phyloP scores from a whole-genome alignment of 2,888 invertebrate species.

The Mythimna pallens region DNA sequence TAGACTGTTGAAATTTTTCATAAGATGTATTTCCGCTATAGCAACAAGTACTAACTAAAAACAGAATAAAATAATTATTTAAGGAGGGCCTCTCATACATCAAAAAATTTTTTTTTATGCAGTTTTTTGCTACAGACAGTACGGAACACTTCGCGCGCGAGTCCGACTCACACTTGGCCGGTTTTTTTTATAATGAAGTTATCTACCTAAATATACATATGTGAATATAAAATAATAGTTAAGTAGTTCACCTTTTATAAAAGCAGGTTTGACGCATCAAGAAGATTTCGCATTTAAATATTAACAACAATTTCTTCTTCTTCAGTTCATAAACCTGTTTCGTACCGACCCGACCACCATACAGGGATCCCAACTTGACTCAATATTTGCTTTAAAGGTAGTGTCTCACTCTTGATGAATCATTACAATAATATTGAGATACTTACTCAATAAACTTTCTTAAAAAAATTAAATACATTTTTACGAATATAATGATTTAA shows the following conservation, averaged over 20 bases:
- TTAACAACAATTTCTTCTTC: constrained; percentile 1
- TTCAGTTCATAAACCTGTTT: constrained; percentile 35
- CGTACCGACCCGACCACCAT: background rate
- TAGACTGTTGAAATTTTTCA: no score
- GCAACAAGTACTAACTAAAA: no score
- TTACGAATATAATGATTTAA: background rate
- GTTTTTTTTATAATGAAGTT: no score
- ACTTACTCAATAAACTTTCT: background rate
- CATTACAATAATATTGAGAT: constrained; percentile 13
- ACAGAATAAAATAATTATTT: no score
- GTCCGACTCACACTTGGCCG: no score
- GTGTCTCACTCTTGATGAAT: constrained; percentile 32
- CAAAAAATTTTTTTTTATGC: no score
- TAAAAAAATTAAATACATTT: background rate
- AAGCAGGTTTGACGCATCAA: constrained; percentile 16
- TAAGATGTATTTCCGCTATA: no score
- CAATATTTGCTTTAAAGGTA: constrained; percentile 11
- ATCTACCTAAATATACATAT: background rate
- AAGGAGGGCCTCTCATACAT: no score
- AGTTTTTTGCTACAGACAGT: no score
- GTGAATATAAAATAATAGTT: background rate
- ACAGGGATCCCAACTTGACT: constrained; percentile 15
- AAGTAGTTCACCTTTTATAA: constrained; percentile 7
- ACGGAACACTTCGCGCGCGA: no score
- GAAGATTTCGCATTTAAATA: constrained; percentile 18